Base-by-base conservation (phyloP, 2,888 invertebrate genomes). In the Sarcophaga rosellei region DNA sequence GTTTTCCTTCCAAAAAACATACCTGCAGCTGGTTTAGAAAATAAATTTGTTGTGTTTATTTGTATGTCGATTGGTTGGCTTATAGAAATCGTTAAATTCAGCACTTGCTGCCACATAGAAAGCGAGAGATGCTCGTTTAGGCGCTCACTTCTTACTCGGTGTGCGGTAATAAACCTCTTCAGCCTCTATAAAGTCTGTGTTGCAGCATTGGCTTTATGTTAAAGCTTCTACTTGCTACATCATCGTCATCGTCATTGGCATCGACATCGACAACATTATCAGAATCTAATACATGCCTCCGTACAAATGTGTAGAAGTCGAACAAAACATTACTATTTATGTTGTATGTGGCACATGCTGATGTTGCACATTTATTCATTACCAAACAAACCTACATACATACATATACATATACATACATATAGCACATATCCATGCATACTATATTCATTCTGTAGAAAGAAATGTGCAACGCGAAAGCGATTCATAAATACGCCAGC, bases 121-220 rank as follows among this genome's bases (percentile, higher is more conserved):
- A 77, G 65, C 44, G 23, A 81, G 70, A 70, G 70, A 65, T 63
- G 61, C 53, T 53, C 53, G 53, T 53, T 66, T 66, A 66, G 17
- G 53, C 23, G 25, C 57, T 65, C 70, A 79, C 75, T 70, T 20
- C 15, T 61, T 25, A 35, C 69, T 59, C 70, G 75, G 72, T 83
- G 83, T 82, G 85, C 75, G 82, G 78, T 85, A 85, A 85, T 85
- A 85, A 82, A 85, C 78, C 79, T 75, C 44, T 81, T 75, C 44
- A 82, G 75, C 78, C 78, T 82, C 75, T 81, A 61, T 85, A 21
- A 15, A 62, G 8, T 10, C 57, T 66, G 59, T 62, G 45, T 12
- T 17, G 4, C 62, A 6, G 15, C 62, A 25, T 68, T n/a, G 25
- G 57, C 75, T 63, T 62, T 15, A 47, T 15, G 15, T 47, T 47